These are phyloP conservation scores for Macrosiphum euphorbiae DNA, from an alignment of 2,888 invertebrate genomes.

Conservation along the genomic window DNA sequence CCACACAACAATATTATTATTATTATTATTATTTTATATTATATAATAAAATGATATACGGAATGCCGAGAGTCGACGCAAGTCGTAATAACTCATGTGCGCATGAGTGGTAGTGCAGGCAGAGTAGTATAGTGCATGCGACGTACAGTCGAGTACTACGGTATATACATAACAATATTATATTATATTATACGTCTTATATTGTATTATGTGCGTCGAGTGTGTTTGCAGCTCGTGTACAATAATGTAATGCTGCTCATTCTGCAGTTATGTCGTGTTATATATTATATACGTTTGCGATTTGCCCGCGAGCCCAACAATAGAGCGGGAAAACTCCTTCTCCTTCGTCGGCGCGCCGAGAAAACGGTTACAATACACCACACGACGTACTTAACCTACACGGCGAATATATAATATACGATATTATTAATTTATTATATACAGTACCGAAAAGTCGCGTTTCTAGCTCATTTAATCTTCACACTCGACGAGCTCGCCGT, in stretches of 20 bases:
- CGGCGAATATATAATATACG: not conserved
- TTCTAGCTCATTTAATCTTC: conserved; percentile 52
- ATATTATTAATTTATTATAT: not conserved
- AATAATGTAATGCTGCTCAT: too few species aligned
- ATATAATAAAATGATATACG: not conserved
- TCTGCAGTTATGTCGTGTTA: not conserved
- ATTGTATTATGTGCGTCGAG: not conserved
- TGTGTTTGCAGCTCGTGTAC: not conserved
- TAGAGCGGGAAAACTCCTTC: not conserved
- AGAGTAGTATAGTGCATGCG: not conserved
- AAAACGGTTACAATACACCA: not conserved
- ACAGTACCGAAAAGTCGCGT: conserved; percentile 13
- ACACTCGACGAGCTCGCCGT: not conserved
- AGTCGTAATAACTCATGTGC: not conserved
- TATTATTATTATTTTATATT: not conserved
- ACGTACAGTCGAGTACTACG: not conserved
- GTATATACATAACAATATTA: not conserved
- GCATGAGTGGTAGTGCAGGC: not conserved
- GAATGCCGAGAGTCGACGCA: not conserved
- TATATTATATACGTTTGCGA: not conserved
- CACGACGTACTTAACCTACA: not conserved
- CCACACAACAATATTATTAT: not conserved
- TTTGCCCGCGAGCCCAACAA: not conserved
- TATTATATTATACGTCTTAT: not conserved
- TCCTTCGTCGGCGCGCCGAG: not conserved